Evolutionary conservation across 2,113 vertebrate genomes (phyloP), one percentile per base, ranked within the genome.

Genomic region (Nerophis ophidion): DNA sequence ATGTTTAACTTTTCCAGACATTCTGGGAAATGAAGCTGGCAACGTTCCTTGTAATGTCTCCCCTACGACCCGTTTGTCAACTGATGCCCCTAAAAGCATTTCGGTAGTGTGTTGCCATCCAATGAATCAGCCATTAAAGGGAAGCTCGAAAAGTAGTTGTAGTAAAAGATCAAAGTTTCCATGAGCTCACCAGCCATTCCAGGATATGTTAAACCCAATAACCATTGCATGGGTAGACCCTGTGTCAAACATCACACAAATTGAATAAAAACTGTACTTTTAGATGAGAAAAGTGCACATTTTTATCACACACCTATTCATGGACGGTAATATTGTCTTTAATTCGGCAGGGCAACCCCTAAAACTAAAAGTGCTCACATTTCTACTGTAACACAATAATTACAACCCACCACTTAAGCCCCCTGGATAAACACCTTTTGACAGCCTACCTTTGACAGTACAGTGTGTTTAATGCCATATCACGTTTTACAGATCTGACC

Each of bases 91-190:
- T 46, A 54, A 72, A 77, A 53, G 52, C 40, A 58, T 70, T 70
- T 76, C 45, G 61, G 77, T 57, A 61, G 57, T 79, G 56, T 48
- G 57, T 63, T 81, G 66, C 68, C 74, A 73, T 76, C 51, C 50
- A 54, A 44, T 77, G 74, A 84, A 74, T 84, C 54, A 76, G 52
- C 48, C 70, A 42, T 77, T 76, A 63, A 78, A 74, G 38, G 36
- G 48, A 66, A 68, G 71, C 73, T 52, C 72, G 57, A 60, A 59
- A 57, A 71, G 15, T 72, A 74, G 80, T 73, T 76, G 78, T 65
- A 62, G 65, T 70, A 60, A 70, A 73, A 82, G 76, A 74, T 75
- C 68, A 73, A 74, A 51, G 71, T 78, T 84, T 85, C 77, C 81
- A 82, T 85, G 76, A 85, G 61, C 76, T 82, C 83, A 85, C 63